A percentile compares a stretch with the other conserved stretches of the same genome.
These are phyloP conservation scores for Ptychoptera contaminata DNA, from an alignment of 2,888 invertebrate species.

Conservation along the genomic window DNA sequence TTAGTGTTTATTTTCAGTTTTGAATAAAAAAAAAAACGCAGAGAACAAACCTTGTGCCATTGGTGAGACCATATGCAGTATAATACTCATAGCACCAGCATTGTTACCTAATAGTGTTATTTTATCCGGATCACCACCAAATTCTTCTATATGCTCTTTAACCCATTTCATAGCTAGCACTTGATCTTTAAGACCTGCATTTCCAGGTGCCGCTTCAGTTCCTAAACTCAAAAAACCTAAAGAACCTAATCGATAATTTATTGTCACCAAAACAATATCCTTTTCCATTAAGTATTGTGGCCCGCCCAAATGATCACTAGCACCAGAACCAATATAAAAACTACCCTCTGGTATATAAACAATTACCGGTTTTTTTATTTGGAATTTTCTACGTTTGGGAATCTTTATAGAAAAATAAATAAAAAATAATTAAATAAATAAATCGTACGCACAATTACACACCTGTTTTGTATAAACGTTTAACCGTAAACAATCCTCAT, in stretches of 20 bases:
- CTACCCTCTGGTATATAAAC: constrained; percentile 24
- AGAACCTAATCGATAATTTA: constrained; percentile 24
- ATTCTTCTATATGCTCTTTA: constrained; percentile 40
- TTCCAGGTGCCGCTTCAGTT: constrained; percentile 43
- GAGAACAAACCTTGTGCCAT: constrained; percentile 44
- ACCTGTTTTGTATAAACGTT: constrained; percentile 38
- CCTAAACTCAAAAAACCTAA: constrained; percentile 42
- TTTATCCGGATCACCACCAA: constrained; percentile 45
- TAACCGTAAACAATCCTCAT: constrained; percentile 47
- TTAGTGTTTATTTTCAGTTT: constrained; percentile 4
- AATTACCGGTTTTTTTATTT: constrained; percentile 15
- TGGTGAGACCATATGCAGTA: constrained; percentile 40
- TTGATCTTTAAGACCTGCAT: constrained; percentile 52
- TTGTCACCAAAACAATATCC: constrained; percentile 21
- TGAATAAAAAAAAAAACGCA: too few relatives aligned
- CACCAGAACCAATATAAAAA: constrained; percentile 16
- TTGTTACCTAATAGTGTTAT: constrained; percentile 47
- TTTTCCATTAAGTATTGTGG: constrained; percentile 22
- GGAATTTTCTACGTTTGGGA: background rate
- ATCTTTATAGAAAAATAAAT: background rate
- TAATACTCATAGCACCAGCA: constrained; percentile 33
- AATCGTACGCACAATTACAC: background rate
- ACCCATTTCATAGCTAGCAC: constrained; percentile 47
- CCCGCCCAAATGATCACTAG: constrained; percentile 15
- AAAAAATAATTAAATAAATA: background rate